Evolutionary conservation across 2,113 vertebrate species (phyloP).

Genomic region (Gymnarchus niloticus): DNA sequence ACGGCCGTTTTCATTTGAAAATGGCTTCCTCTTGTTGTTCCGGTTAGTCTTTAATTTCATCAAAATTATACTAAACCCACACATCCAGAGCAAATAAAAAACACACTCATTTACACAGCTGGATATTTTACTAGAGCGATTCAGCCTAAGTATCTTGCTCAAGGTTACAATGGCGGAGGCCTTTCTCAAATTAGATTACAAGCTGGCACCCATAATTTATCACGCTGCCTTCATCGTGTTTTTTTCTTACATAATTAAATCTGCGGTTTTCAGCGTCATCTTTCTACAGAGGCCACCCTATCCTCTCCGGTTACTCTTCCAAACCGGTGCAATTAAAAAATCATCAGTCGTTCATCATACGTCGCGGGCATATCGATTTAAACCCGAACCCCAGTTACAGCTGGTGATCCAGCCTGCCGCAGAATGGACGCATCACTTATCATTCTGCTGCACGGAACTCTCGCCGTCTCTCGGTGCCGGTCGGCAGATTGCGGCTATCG

Average conservation of each 20-base stretch:
- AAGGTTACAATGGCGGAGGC: not conserved
- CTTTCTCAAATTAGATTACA: conserved; percentile 7
- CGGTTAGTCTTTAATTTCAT: not conserved
- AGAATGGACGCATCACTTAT: not conserved
- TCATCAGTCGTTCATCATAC: not conserved
- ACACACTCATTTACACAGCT: not conserved
- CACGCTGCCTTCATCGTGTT: not conserved
- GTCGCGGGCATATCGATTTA: not conserved
- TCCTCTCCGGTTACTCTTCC: not conserved
- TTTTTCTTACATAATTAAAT: conserved; percentile 13
- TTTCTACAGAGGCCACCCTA: not conserved
- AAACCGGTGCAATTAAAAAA: not conserved
- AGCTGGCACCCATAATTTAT: not conserved
- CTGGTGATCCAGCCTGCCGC: not conserved
- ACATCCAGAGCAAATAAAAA: not conserved
- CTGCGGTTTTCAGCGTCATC: not conserved
- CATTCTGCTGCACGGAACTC: not conserved
- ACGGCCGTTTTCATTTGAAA: not conserved
- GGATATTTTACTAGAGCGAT: not conserved
- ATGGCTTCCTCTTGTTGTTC: not conserved
- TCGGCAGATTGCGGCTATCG: not conserved
- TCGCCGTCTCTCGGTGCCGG: too few relatives aligned
- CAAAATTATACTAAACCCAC: not conserved
- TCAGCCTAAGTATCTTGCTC: not conserved
- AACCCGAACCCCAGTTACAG: not conserved